phyloP scores from a whole-genome alignment of 2,888 invertebrate species.

The Frankliniella fusca region DNA sequence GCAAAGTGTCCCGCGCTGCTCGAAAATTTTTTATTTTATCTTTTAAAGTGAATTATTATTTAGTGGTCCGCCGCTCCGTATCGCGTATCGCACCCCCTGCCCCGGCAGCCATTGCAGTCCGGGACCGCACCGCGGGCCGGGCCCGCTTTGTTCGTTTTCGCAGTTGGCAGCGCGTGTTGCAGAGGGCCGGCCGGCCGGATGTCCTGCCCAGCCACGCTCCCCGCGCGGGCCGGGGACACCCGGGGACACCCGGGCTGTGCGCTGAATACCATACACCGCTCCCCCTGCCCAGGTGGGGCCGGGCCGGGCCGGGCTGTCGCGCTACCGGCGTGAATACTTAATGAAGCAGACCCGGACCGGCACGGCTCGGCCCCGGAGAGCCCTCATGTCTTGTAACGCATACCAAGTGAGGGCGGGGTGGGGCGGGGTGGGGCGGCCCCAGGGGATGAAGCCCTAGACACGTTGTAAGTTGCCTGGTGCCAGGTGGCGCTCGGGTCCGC shows the following conservation, averaged over 20 bases:
- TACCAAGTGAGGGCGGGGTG: background rate
- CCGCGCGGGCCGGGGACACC: background rate
- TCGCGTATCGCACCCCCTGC: too few relatives aligned
- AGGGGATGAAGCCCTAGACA: background rate
- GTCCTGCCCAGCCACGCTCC: background rate
- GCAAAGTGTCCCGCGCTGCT: too few relatives aligned
- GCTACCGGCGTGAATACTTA: slow-evolving; percentile 13
- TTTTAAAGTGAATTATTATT: too few relatives aligned
- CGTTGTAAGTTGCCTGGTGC: too few relatives aligned
- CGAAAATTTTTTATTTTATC: too few relatives aligned
- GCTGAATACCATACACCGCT: background rate
- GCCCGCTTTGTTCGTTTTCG: too few relatives aligned
- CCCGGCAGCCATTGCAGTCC: too few relatives aligned
- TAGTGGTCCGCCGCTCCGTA: too few relatives aligned
- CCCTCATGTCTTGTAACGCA: background rate
- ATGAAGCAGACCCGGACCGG: background rate
- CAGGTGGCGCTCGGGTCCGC: too few relatives aligned
- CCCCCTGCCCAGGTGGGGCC: background rate
- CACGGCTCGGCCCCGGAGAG: background rate
- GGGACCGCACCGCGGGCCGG: too few relatives aligned
- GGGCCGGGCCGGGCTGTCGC: background rate
- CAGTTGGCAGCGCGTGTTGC: background rate
- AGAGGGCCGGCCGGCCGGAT: too few relatives aligned
- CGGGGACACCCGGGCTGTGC: background rate
- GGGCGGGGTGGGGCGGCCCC: background rate